Evolutionary conservation across 2,113 vertebrate species (phyloP), one percentile per base, ranked within the genome.

Genomic region (Machaerirhynchus nigripectus): DNA sequence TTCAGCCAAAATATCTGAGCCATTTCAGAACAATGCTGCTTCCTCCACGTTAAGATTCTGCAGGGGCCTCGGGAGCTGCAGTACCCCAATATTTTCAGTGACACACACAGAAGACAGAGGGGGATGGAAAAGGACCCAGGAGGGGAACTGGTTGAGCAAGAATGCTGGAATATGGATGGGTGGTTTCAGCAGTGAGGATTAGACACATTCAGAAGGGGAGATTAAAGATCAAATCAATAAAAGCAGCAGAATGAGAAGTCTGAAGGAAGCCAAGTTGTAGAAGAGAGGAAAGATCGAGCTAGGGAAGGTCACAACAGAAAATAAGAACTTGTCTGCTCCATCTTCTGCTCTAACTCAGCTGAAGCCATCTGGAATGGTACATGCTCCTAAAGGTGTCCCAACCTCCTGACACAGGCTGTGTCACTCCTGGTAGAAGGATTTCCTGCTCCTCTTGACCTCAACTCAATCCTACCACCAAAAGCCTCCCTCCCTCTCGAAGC

Each of bases 381-480:
- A 16, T 0, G 0, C 44, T 60, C 42, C 24, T 19, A 27, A 65
- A 59, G 49, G 47, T 2, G 1, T 31, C 31, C 44, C 89, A 56
- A 3, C 18, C 30, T 65, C 85, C 69, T 33, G 40, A 22, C 35
- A 47, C 9, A 5, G 21, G 10, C 44, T 18, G 13, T 13, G 27
- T 7, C 10, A 10, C 35, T 16, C 46, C 77, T 47, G 6, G 9
- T 8, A 31, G 40, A 40, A 60, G 49, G 18, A 14, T 16, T 8
- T 60, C 44, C 40, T 73, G 27, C 6, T 91, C 31, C 64, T 50
- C 42, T 23, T n/a, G 35, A 89, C 14, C 40, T 46, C 2, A 0
- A 10, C 67, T 59, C 59, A 75, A 15, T 19, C 18, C 47, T 6
- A 6, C 6, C 12, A 30, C 42, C 61, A 35, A 84, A 77, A 56